phyloP scores from a whole-genome alignment of 2,113 vertebrate species.

The Calyptommatus sinebrachiatus region DNA sequence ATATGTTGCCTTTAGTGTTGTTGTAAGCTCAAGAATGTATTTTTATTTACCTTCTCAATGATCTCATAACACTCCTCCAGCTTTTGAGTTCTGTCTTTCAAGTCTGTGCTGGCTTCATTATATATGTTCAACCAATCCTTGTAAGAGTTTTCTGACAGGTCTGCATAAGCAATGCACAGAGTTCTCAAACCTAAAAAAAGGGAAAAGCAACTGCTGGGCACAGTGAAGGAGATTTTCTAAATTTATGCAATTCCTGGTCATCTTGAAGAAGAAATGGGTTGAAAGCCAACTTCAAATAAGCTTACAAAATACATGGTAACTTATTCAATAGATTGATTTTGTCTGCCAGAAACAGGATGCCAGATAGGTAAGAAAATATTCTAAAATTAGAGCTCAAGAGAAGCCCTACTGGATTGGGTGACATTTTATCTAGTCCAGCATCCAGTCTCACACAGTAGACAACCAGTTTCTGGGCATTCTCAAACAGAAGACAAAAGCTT shows the following conservation, averaged over 20 bases:
- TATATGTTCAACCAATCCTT: conserved; percentile 88
- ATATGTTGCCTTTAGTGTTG: neutral
- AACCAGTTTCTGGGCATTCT: too few species aligned
- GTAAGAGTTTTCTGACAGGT: conserved; percentile 85
- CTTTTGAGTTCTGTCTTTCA: conserved; percentile 88
- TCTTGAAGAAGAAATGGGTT: neutral
- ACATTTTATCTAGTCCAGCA: too few species aligned
- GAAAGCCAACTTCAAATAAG: neutral
- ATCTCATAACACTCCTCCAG: conserved; percentile 94
- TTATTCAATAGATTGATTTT: neutral
- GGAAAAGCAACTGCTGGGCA: neutral
- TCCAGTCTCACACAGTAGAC: too few species aligned
- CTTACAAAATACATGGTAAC: neutral
- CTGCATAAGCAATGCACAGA: conserved; percentile 92
- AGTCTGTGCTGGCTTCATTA: conserved; percentile 79
- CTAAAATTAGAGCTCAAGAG: too few species aligned
- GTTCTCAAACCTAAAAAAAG: conserved; percentile 85
- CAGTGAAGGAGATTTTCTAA: neutral
- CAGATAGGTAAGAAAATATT: neutral
- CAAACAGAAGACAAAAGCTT: too few species aligned
- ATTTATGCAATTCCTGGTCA: neutral
- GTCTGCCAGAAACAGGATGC: too few species aligned
- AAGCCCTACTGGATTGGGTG: too few species aligned
- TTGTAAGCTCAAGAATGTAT: fast-evolving
- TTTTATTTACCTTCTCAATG: conserved; percentile 87